Base-by-base conservation (phyloP, 1,140 invertebrate genomes). In the Zeugodacus cucurbitae region DNA sequence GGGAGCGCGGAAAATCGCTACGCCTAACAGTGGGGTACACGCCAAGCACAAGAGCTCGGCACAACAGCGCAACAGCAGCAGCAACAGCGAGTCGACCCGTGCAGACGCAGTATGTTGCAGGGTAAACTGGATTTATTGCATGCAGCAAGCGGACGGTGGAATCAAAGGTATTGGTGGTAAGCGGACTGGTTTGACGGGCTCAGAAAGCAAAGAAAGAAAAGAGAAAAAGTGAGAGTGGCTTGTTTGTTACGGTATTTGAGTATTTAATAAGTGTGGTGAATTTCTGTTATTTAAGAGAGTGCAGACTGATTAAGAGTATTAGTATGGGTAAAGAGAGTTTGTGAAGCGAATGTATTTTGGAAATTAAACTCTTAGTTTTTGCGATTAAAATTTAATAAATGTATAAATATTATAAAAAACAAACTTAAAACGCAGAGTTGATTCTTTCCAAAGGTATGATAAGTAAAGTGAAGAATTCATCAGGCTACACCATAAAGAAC, bases 1-100 rank as follows among this genome's bases (percentile, higher is more conserved):
- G 44, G 41, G 41, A 82, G 74, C 74, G 74, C 48, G 74, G n/a
- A 82, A 82, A 82, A 48, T 82, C n/a, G 74, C 41, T 48, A 82
- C 26, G 26, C 41, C 41, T 44, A 82, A 82, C 74, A 82, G 74
- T 26, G 74, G 74, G 74, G 74, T 29, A 41, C 5, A 70, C 10
- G 26, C 6, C n/a, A n/a, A n/a, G 64, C 14, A 54, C 48, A 20
- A 54, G 48, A 17, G 48, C 48, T 17, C 48, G 14, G 48, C 3
- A 20, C 48, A 34, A 70, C 14, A 10, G 64, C 3, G 14, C 26
- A 48, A 48, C 41, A 82, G 74, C 11, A 48, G 41, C 41, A 48
- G 3, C 44, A 82, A 82, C 41, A 44, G 74, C 20, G 2, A 29
- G 7, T 44, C 41, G 34, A 22, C 26, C 3, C 22, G 41, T 54